Evolutionary conservation across 1,140 invertebrate genomes (phyloP).

Genomic region (Formica selysi): DNA sequence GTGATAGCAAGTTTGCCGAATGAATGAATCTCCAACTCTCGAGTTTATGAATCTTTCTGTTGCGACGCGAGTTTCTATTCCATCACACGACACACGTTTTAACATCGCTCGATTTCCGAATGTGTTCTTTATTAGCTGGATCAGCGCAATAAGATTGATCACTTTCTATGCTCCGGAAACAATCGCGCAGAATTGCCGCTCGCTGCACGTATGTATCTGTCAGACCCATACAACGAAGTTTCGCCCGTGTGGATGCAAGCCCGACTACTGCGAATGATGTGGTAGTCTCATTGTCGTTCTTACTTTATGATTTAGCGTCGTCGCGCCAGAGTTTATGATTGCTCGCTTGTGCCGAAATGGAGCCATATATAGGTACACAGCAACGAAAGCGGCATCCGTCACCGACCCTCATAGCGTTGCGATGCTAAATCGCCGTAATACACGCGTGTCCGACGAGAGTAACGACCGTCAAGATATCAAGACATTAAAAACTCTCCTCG

Average conservation of each 20-base stretch:
- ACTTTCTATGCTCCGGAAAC: constrained; percentile 33
- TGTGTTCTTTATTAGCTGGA: neutral
- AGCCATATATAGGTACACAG: neutral
- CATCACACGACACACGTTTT: neutral
- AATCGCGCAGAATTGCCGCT: constrained; percentile 51
- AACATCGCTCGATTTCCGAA: neutral
- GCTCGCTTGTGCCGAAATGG: constrained; percentile 30
- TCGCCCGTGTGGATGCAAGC: constrained; percentile 47
- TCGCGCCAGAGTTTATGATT: constrained; percentile 50
- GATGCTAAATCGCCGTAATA: constrained; percentile 40
- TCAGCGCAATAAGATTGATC: constrained; percentile 19
- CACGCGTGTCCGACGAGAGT: constrained; percentile 12
- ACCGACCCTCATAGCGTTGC: constrained; percentile 4
- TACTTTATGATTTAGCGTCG: constrained; percentile 63
- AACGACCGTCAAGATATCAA: constrained; percentile 13
- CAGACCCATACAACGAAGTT: constrained; percentile 46
- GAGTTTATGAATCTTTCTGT: neutral
- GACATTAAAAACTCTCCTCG: neutral
- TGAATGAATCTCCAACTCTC: neutral
- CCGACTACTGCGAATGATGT: constrained; percentile 31
- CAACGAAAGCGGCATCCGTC: constrained; percentile 33
- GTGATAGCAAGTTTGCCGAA: neutral
- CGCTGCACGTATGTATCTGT: constrained; percentile 32
- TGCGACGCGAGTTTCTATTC: neutral
- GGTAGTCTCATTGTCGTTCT: constrained; percentile 61